A percentile compares a stretch with the other conserved stretches of the same genome.
Evolutionary conservation across 2,113 vertebrate genomes (phyloP).

Genomic region (Fulmarus glacialis): DNA sequence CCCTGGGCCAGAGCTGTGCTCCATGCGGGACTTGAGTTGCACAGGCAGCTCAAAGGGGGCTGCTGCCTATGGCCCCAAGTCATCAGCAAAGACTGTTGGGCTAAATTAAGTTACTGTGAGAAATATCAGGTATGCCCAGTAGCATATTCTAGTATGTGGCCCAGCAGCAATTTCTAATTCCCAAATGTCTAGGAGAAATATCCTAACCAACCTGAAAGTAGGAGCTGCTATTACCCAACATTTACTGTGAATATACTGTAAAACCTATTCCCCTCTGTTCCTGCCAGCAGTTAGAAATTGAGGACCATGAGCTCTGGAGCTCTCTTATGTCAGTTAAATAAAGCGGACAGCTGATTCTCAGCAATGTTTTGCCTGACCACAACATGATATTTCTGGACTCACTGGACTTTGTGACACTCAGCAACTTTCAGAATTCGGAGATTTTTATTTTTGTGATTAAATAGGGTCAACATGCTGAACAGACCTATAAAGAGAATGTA

Average conservation of each 20-base stretch:
- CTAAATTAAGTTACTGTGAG: neutral
- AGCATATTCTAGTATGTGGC: neutral
- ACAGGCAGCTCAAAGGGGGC: neutral
- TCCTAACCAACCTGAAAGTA: neutral
- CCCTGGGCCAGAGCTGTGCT: neutral
- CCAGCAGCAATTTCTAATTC: neutral
- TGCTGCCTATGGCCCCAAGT: neutral
- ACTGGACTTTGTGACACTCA: neutral
- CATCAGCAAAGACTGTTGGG: neutral
- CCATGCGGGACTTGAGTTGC: too few species aligned
- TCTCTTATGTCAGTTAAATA: neutral
- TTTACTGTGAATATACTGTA: neutral
- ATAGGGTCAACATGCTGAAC: neutral
- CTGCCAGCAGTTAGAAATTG: neutral
- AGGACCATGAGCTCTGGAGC: neutral
- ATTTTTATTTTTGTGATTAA: neutral
- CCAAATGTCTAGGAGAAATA: neutral
- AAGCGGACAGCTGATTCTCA: neutral
- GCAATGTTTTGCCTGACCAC: neutral
- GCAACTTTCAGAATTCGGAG: neutral
- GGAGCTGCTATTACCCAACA: neutral
- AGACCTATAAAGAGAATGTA: neutral
- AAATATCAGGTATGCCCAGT: neutral
- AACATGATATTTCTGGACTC: neutral
- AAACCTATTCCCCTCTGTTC: neutral